phyloP scores from a whole-genome alignment of 2,888 invertebrate species.

The Arenicola marina region DNA sequence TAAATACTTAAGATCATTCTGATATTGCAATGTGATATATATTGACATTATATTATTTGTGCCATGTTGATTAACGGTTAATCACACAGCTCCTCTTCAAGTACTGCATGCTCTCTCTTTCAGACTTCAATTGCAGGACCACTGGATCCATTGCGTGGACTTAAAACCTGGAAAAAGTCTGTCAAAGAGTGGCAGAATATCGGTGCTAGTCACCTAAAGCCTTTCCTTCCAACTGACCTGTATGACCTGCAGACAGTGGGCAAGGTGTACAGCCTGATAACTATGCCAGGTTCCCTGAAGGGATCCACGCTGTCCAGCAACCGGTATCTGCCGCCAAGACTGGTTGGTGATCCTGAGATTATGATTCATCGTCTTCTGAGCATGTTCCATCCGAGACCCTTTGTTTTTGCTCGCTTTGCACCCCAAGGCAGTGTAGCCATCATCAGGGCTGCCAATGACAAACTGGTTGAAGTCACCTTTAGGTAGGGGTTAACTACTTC shows the following conservation, averaged over 20 bases:
- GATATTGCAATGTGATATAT: conserved; percentile 1
- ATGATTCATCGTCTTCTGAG: conserved; percentile 48
- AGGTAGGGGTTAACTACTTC: conserved; percentile 39
- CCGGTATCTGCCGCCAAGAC: conserved; percentile 47
- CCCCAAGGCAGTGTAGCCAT: conserved; percentile 51
- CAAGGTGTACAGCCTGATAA: conserved; percentile 25
- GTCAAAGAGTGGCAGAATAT: conserved; percentile 39
- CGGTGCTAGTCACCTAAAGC: conserved; percentile 43
- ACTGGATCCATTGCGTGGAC: conserved; percentile 39
- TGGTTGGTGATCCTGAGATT: conserved; percentile 31
- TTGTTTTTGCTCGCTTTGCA: conserved; percentile 51
- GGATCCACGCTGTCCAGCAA: conserved; percentile 39
- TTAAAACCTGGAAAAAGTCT: conserved; percentile 43
- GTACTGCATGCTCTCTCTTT: not conserved
- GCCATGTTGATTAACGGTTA: too few relatives aligned
- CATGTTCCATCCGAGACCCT: conserved; percentile 56
- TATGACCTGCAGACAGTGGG: conserved; percentile 14
- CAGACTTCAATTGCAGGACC: not conserved
- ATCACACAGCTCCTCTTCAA: too few relatives aligned
- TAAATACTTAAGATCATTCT: conserved; percentile 5
- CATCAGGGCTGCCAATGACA: conserved; percentile 48
- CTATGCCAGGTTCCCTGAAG: conserved; percentile 14
- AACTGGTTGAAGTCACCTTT: conserved; percentile 52
- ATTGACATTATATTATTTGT: too few relatives aligned
- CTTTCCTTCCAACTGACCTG: conserved; percentile 42